These are phyloP conservation scores for Pseudomyrmex flavicornis DNA, from an alignment of 1,140 invertebrate genomes.

Conservation along the genomic window DNA sequence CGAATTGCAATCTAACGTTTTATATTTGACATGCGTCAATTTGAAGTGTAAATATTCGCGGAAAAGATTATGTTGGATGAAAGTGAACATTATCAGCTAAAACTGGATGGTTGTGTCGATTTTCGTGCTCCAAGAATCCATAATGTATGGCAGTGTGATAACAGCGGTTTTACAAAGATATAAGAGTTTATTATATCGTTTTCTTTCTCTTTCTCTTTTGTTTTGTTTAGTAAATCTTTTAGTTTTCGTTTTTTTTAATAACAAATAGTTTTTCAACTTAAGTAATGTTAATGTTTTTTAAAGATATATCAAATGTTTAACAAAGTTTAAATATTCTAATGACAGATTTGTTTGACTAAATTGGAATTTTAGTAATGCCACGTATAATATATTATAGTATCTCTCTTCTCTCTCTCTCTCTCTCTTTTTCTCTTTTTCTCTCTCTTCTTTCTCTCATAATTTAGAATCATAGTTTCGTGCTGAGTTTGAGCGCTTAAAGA, in stretches of 20 bases:
- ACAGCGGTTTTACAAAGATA: neutral
- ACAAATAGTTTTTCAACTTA: no score
- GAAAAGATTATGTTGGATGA: neutral
- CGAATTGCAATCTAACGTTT: neutral
- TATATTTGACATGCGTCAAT: neutral
- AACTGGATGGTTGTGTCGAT: neutral
- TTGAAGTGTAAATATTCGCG: neutral
- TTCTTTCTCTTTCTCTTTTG: neutral
- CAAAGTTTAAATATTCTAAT: no score
- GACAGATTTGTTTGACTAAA: no score
- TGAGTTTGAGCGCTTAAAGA: neutral
- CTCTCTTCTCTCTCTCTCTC: no score
- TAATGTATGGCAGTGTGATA: neutral
- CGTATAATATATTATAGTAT: no score
- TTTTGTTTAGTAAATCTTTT: no score
- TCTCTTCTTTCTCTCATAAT: no score
- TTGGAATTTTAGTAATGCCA: no score
- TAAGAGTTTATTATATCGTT: constrained; percentile 1
- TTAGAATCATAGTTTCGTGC: neutral
- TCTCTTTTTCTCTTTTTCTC: no score
- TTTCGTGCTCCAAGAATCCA: neutral
- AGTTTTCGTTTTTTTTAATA: no score
- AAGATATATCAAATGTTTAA: no score
- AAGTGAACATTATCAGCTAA: neutral
- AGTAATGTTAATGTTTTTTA: no score